phyloP scores from a whole-genome alignment of 2,113 vertebrate species.

The Serilophus lunatus region DNA sequence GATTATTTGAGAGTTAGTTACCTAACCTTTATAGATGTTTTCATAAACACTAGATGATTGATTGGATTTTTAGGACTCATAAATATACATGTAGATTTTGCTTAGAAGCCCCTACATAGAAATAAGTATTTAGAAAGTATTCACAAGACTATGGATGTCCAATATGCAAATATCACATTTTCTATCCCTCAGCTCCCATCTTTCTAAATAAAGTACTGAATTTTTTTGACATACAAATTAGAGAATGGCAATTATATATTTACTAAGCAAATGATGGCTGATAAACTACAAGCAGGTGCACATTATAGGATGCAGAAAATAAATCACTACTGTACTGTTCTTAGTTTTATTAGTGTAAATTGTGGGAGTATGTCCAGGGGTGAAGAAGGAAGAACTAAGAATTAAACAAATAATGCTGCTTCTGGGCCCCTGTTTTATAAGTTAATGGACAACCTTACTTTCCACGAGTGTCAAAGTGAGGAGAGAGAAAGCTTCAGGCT shows the following conservation, averaged over 20 bases:
- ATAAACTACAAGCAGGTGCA: not conserved
- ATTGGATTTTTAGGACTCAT: not conserved
- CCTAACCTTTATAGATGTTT: not conserved
- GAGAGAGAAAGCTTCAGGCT: not conserved
- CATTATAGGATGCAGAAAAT: not conserved
- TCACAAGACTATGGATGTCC: too few relatives aligned
- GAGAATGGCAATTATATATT: not conserved
- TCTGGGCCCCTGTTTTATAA: not conserved
- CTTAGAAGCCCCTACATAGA: not conserved
- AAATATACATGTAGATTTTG: not conserved
- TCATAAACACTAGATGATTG: not conserved
- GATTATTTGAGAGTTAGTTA: not conserved
- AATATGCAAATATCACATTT: not conserved
- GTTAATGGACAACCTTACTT: not conserved
- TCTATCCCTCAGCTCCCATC: not conserved
- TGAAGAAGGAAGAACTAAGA: not conserved
- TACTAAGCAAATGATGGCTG: not conserved
- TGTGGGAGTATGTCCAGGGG: not conserved
- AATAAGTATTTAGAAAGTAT: too few relatives aligned
- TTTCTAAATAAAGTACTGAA: not conserved
- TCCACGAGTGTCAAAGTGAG: not conserved
- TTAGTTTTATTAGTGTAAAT: not conserved
- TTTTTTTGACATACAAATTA: not conserved
- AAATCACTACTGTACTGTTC: not conserved
- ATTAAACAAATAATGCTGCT: not conserved